These are phyloP conservation scores for Fregata magnificens DNA, from an alignment of 2,113 vertebrate species.

Conservation along the genomic window DNA sequence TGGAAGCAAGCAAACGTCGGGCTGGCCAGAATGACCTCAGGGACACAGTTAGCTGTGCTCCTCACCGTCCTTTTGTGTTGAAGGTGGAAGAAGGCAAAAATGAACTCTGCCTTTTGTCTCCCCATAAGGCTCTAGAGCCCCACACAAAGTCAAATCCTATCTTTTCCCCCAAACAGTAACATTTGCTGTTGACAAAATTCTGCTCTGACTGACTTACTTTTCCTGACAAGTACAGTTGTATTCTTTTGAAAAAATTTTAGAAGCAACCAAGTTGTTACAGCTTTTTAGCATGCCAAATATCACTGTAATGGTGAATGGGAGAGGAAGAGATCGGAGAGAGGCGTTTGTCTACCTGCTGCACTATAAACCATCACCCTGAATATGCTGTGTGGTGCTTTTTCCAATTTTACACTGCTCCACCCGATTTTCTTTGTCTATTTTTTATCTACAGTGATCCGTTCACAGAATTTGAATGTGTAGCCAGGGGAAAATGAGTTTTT, in stretches of 20 bases:
- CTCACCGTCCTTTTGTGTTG: neutral
- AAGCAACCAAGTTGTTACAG: neutral
- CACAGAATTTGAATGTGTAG: neutral
- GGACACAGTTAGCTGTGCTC: fast-evolving
- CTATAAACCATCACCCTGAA: neutral
- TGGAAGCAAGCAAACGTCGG: neutral
- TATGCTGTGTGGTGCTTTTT: neutral
- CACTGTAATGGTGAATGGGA: neutral
- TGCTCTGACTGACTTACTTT: neutral
- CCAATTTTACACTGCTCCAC: neutral
- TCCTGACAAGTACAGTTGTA: neutral
- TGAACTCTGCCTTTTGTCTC: neutral
- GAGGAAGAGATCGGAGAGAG: neutral
- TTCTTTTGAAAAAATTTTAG: neutral
- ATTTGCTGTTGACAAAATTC: neutral
- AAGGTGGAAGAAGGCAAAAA: neutral
- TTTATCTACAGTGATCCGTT: neutral
- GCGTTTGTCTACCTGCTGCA: neutral
- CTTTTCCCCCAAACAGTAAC: neutral
- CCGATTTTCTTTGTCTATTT: neutral
- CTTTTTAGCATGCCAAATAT: neutral
- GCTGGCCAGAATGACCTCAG: neutral
- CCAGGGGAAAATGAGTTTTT: neutral
- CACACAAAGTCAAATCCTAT: neutral
- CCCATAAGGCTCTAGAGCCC: neutral